Percentiles rank a stretch among this genome's conserved stretches.
phyloP scores from a whole-genome alignment of 2,797 vertebrate genomes.

The Cirrhinus mrigala region DNA sequence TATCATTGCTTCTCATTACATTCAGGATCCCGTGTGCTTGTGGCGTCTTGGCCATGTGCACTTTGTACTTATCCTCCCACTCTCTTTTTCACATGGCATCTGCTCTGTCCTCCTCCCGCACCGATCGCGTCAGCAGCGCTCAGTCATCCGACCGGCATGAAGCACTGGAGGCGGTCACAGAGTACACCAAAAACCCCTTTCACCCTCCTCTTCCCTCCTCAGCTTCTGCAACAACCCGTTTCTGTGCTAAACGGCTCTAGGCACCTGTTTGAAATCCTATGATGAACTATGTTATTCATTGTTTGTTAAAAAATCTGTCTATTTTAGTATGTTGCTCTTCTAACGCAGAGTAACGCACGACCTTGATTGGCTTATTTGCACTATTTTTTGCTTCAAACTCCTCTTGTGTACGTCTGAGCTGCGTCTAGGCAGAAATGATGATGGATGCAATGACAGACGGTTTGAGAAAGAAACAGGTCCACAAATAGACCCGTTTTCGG shows the following conservation, averaged over 20 bases:
- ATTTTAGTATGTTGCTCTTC: neutral
- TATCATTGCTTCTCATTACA: conserved; percentile 73
- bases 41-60: conserved; percentile 70
- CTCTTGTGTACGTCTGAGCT: conserved; percentile 43
- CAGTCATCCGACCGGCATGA: conserved; percentile 41
- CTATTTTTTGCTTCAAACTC: neutral
- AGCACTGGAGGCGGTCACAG: conserved; percentile 33
- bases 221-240: neutral
- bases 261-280: conserved; percentile 48
- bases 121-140: conserved; percentile 67
- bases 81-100: conserved; percentile 76
- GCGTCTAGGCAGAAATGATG: conserved; percentile 57
- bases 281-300: neutral
- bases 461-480: conserved; percentile 71
- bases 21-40: conserved; percentile 67
- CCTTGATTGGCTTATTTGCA: neutral
- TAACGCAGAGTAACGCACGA: neutral
- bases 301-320: neutral
- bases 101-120: conserved; percentile 66
- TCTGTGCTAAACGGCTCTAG: neutral
- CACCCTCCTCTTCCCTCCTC: conserved; percentile 10
- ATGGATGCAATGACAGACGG: conserved; percentile 70
- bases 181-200: conserved; percentile 56
- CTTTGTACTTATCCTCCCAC: conserved; percentile 77
- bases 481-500: conserved; percentile 76